These are phyloP conservation scores for Hippoglossus stenolepis DNA, from an alignment of 2,113 vertebrate species.

Conservation along the genomic window DNA sequence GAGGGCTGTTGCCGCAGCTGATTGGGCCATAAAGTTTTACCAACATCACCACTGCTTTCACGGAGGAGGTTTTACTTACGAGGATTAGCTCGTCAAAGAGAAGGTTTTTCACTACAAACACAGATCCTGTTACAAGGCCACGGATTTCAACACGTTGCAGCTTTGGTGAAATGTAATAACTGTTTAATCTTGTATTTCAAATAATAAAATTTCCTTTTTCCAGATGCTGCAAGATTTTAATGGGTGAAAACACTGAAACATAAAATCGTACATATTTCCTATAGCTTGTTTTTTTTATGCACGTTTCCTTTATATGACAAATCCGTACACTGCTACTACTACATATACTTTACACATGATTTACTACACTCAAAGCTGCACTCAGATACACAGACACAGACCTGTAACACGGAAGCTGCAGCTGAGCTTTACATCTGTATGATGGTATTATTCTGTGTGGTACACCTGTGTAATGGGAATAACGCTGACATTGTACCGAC, in stretches of 20 bases:
- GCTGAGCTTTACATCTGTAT: not conserved
- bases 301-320: not conserved
- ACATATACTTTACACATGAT: too few relatives aligned
- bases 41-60: conserved; percentile 5
- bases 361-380: too few relatives aligned
- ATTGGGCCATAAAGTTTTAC: conserved; percentile 42
- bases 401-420: too few relatives aligned
- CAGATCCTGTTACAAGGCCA: too few relatives aligned
- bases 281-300: not conserved
- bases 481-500: conserved; percentile 12
- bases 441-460: not conserved
- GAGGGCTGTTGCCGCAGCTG: conserved; percentile 13
- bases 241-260: too few relatives aligned
- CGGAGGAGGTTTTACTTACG: not conserved
- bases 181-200: too few relatives aligned
- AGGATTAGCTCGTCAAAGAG: not conserved
- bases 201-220: not conserved
- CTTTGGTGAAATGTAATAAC: too few relatives aligned
- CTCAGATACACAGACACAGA: too few relatives aligned
- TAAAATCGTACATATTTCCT: not conserved
- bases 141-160: too few relatives aligned
- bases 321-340: too few relatives aligned
- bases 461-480: not conserved
- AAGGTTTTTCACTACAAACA: too few relatives aligned
- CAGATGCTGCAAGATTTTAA: not conserved